A percentile compares a stretch with the other conserved stretches of the same genome.
Conservation (phyloP, 64 coral and sea anemone genomes). For the Catalaphyllia jardinei region DNA sequence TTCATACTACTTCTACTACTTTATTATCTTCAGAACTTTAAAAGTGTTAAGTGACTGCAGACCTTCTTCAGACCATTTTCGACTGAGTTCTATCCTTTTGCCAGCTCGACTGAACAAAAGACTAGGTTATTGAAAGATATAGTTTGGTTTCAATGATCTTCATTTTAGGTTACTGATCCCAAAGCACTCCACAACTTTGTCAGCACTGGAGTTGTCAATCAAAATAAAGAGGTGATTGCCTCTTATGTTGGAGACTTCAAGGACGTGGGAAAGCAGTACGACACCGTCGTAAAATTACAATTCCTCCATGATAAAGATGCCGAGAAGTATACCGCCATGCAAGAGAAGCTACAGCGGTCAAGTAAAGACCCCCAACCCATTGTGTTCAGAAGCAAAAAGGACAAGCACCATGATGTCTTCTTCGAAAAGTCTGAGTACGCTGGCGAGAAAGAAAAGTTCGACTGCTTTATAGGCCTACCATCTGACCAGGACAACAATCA, state of each 20-base stretch:
- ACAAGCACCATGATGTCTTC: slow-evolving; percentile 14
- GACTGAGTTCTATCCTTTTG: no score
- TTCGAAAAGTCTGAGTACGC: slow-evolving; percentile 30
- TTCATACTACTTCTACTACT: no score
- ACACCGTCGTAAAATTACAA: slow-evolving; percentile 33
- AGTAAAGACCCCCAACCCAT: neutral
- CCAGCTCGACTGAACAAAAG: no score
- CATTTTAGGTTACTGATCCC: slow-evolving; percentile 30
- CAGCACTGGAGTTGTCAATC: slow-evolving; percentile 39
- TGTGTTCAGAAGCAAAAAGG: slow-evolving; percentile 33
- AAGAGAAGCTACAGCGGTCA: neutral
- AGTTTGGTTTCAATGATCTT: neutral
- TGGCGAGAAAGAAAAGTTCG: slow-evolving; percentile 28
- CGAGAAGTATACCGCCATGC: slow-evolving; percentile 6
- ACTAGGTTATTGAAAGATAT: no score
- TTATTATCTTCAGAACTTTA: neutral
- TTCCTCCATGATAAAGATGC: slow-evolving; percentile 39
- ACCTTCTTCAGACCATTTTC: neutral
- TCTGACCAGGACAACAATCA: slow-evolving; percentile 7
- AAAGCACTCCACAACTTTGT: slow-evolving; percentile 56
- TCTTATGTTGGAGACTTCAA: slow-evolving; percentile 53
- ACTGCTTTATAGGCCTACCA: slow-evolving; percentile 27
- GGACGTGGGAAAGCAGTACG: slow-evolving; percentile 50
- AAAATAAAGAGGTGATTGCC: slow-evolving; percentile 32
- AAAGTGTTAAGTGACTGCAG: neutral